A percentile compares a stretch with the other conserved stretches of the same genome.
Evolutionary conservation across 2,888 invertebrate species (phyloP).

Genomic region (Noctua janthe): DNA sequence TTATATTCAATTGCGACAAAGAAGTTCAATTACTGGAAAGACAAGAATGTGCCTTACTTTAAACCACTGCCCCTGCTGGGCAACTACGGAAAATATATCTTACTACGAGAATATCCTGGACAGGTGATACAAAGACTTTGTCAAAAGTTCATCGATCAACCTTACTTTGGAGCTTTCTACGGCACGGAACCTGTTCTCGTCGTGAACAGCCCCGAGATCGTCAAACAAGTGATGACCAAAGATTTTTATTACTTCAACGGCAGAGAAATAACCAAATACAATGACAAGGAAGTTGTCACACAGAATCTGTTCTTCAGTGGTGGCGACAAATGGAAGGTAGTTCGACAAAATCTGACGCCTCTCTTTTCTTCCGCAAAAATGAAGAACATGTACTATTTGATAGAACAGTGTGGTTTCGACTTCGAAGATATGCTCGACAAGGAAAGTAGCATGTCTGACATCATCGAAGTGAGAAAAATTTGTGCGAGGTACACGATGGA

Average conservation of each 20-base stretch:
- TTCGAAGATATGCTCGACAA: constrained; percentile 9
- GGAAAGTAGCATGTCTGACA: background rate
- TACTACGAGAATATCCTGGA: constrained; percentile 65
- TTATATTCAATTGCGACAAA: background rate
- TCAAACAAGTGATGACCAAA: constrained; percentile 73
- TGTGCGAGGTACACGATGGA: constrained; percentile 3
- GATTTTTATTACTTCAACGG: constrained; percentile 74
- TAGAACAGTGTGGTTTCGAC: background rate
- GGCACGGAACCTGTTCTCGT: constrained; percentile 78
- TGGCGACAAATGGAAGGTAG: constrained; percentile 46
- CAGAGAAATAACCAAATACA: background rate
- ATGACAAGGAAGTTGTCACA: background rate
- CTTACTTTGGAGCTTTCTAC: constrained; percentile 76
- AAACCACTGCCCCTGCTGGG: constrained; percentile 74
- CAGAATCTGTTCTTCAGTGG: constrained; percentile 63
- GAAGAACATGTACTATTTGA: constrained; percentile 78
- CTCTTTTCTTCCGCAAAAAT: constrained; percentile 79
- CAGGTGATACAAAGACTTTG: constrained; percentile 69
- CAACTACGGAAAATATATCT: constrained; percentile 73
- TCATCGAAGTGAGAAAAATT: background rate
- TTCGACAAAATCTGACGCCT: constrained; percentile 77
- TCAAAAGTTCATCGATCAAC: constrained; percentile 69
- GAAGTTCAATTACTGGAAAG: constrained; percentile 71
- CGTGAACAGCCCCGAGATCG: constrained; percentile 72
- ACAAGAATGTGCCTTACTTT: constrained; percentile 69